phyloP scores from a whole-genome alignment of 2,888 invertebrate species.

The Drosophila anomalata region DNA sequence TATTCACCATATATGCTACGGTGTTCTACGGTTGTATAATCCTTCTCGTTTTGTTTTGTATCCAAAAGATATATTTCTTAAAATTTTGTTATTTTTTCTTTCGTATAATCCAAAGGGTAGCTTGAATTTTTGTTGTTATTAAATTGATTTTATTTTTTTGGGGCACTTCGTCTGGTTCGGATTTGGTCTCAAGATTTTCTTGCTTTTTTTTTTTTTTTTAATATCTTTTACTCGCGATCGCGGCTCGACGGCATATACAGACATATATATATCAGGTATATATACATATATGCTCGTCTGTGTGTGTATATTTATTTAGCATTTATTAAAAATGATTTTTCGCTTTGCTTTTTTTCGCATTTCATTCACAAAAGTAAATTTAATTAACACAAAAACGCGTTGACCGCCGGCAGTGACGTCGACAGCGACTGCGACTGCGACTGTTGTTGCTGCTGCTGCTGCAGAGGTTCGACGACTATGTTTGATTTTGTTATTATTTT shows the following conservation, averaged over 20 bases:
- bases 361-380: conserved; percentile 81
- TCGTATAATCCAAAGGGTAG: conserved; percentile 58
- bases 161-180: conserved; percentile 36
- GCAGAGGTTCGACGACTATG: conserved; percentile 29
- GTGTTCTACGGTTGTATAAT: conserved; percentile 44
- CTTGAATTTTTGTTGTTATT: not conserved
- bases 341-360: conserved; percentile 79
- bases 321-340: conserved; percentile 77
- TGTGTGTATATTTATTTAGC: conserved; percentile 68
- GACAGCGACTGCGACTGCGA: conserved; percentile 27
- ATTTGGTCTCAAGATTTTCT: conserved; percentile 16
- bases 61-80: conserved; percentile 36
- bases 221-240: conserved; percentile 55
- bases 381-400: conserved; percentile 74
- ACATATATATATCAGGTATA: conserved; percentile 21
- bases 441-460: conserved; percentile 16
- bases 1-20: conserved; percentile 21
- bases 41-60: conserved; percentile 40
- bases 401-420: conserved; percentile 38
- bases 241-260: conserved; percentile 22
- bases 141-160: not conserved
- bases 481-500: conserved; percentile 44
- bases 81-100: conserved; percentile 8
- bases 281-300: conserved; percentile 24
- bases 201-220: conserved; percentile 28